Base-by-base conservation (phyloP, 2,113 vertebrate genomes). In the Pelusios castaneus region DNA sequence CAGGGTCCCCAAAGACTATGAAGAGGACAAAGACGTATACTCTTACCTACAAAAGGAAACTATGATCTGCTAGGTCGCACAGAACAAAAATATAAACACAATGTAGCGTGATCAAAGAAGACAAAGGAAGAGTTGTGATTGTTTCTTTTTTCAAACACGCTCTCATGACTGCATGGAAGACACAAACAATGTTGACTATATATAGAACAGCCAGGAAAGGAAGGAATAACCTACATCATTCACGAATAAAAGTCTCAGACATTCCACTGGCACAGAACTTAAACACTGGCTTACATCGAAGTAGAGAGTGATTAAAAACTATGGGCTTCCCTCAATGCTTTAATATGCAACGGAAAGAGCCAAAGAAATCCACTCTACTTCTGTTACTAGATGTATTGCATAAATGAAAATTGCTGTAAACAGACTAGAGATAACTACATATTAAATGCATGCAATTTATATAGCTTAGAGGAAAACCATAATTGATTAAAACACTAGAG, bases 231-330 rank as follows among this genome's bases (percentile, higher is more conserved):
- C 84, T 95, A 94, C 95, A 97, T 97, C 97, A 94, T 97, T 97
- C 95, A 96, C 96, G 96, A 97, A 92, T 89, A 63, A 0, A 9
- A 93, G 89, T 84, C 92, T 95, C 87, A 97, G 91, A 97, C 85
- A 17, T 96, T 95, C 94, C 93, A 93, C 94, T 91, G 90, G 89
- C 95, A 91, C 91, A 90, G 96, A 96, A 97, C 96, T 97, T 96
- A 96, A 97, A 97, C 97, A 96, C 97, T 97, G 97, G 89, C 95
- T 97, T 96, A 96, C 96, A 97, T 97, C 95, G 96, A 97, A 97
- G 97, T 58, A 45, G 82, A 96, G 95, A 80, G 78, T 25, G 82
- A 96, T 97, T 92, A 97, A 97, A 97, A 97, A 93, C 90, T 94
- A 77, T 0, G 41, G 88, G 92, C 80, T 96, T 94, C 95, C 97